Evolutionary conservation across 2,888 invertebrate species (phyloP), one percentile per base, ranked within the genome.

Genomic region (Saturnia pavonia): DNA sequence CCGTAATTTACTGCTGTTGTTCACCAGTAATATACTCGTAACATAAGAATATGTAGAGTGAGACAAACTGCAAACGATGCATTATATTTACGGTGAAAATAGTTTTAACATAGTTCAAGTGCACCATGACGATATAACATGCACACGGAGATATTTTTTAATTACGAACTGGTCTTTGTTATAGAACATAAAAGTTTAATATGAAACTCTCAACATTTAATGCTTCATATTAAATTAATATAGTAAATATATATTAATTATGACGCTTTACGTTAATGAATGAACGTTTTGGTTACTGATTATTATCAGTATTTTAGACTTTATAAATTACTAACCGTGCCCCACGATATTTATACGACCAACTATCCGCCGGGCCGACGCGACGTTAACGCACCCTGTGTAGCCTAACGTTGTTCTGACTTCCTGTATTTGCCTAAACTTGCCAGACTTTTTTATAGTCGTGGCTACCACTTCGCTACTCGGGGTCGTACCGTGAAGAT

Each of bases 1-100:
- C 45, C 14, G 14, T 48, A 48, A 48, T 48, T 48, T 48, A 48
- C 45, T 16, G 7, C 48, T 48, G 48, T 16, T 48, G 48, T 48
- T 19, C 16, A 48, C 48, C 19, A n/a, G 54, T 54, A n/a, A 22
- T 22, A 54, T n/a, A 54, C 9, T 22, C 19, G 3, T 34, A n/a
- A n/a, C n/a, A n/a, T n/a, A 57, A 25, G 6, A 63, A 63, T 80
- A 83, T 83, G 76, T 84, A 80, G 84, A 85, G 78, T 85, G 82
- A 76, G 76, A 85, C 82, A 67, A 63, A 74, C 74, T 74, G 76
- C 40, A n/a, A 40, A 65, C 65, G 40, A 77, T 76, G 76, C 76
- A 74, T 75, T 72, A 70, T 77, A 72, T 76, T 78, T 81, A 75
- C 71, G 72, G 76, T 72, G 77, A 77, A 79, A 78, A 76, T 75